These are phyloP conservation scores for Apis laboriosa DNA, from an alignment of 1,140 invertebrate genomes.

Conservation along the genomic window DNA sequence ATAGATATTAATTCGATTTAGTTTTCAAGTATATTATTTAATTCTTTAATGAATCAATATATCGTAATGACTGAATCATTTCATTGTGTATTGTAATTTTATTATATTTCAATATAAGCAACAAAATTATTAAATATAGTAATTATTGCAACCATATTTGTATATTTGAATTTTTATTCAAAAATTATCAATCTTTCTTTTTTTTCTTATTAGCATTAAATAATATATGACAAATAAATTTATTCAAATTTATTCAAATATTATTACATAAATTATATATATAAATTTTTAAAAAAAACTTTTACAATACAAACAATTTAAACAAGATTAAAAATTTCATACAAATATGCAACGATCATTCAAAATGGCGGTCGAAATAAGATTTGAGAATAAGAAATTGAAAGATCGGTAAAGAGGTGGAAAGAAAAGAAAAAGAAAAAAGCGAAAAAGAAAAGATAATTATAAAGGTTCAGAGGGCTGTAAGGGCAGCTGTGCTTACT, in stretches of 20 bases:
- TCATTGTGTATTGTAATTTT: not conserved
- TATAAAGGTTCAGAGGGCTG: slow-evolving; percentile 41
- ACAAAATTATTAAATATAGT: too few species aligned
- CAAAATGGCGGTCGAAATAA: not conserved
- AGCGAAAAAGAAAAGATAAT: slow-evolving; percentile 43
- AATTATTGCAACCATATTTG: too few species aligned
- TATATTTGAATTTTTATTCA: too few species aligned
- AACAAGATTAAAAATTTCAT: too few species aligned
- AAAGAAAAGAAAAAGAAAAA: not conserved
- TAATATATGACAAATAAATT: too few species aligned
- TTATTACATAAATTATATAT: too few species aligned
- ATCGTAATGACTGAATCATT: not conserved
- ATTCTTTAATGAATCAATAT: slow-evolving; percentile 11
- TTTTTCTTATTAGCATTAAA: too few species aligned
- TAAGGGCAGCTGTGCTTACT: slow-evolving; percentile 60
- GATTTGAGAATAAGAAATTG: slow-evolving; percentile 18
- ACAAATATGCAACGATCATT: not conserved
- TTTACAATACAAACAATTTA: too few species aligned
- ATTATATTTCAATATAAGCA: too few species aligned
- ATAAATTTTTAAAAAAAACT: too few species aligned
- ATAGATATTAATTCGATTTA: slow-evolving; percentile 6
- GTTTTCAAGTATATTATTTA: not conserved
- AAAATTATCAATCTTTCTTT: too few species aligned
- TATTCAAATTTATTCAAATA: too few species aligned
- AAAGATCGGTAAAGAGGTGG: slow-evolving; percentile 13